These are phyloP conservation scores for Drosophila antonietae DNA, from an alignment of 2,888 invertebrate species.

Conservation along the genomic window DNA sequence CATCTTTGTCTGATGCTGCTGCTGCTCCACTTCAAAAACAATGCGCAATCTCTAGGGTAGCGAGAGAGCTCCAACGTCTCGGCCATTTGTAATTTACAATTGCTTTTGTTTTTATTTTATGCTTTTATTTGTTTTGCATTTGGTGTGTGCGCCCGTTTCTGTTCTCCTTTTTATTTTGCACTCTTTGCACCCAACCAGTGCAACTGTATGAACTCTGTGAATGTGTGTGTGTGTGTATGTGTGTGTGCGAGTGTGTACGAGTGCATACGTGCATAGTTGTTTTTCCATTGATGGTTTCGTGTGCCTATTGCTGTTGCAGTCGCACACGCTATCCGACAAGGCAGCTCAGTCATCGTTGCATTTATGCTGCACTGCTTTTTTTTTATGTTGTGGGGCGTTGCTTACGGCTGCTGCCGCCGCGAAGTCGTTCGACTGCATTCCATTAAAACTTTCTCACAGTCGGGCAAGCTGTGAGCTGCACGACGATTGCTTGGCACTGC, in stretches of 20 bases:
- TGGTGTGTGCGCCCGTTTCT: slow-evolving; percentile 36
- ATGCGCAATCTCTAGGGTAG: slow-evolving; percentile 66
- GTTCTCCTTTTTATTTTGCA: slow-evolving; percentile 34
- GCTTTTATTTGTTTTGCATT: slow-evolving; percentile 48
- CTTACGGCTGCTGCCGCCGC: slow-evolving; percentile 61
- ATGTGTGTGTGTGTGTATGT: slow-evolving; percentile 18
- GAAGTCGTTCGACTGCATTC: slow-evolving; percentile 84
- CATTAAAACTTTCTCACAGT: slow-evolving; percentile 85
- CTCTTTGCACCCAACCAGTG: slow-evolving; percentile 51
- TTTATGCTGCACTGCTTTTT: slow-evolving; percentile 71
- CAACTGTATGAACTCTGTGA: slow-evolving; percentile 28
- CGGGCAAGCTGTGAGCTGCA: slow-evolving; percentile 37
- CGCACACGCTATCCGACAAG: slow-evolving; percentile 22
- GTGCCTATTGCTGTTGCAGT: slow-evolving; percentile 60
- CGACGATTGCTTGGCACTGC: slow-evolving; percentile 47
- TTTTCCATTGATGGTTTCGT: slow-evolving; percentile 81
- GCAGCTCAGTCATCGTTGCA: slow-evolving; percentile 41
- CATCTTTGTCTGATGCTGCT: slow-evolving; percentile 55
- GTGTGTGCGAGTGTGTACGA: slow-evolving; percentile 22
- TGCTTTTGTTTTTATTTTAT: slow-evolving; percentile 61
- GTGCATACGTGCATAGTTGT: slow-evolving; percentile 64
- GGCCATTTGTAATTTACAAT: slow-evolving; percentile 73
- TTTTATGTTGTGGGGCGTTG: slow-evolving; percentile 51
- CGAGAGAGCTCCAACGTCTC: slow-evolving; percentile 21
- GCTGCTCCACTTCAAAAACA: slow-evolving; percentile 70